Percentiles rank a stretch among this genome's conserved stretches.
Evolutionary conservation across 2,113 vertebrate species (phyloP).

Genomic region (Nothobranchius kuhntae): DNA sequence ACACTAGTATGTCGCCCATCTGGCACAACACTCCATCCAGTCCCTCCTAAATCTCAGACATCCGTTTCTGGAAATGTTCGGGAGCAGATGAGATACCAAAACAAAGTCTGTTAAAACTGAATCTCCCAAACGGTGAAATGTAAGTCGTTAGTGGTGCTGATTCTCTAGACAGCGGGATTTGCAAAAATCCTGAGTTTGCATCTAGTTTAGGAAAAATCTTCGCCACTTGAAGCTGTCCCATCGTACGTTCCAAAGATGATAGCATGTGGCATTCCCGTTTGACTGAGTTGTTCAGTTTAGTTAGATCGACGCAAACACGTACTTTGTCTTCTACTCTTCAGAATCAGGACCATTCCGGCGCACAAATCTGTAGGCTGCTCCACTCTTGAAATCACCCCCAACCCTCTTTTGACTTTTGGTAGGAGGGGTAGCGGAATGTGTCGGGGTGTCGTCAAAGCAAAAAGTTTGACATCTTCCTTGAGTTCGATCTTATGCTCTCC

Average conservation of each 20-base stretch:
- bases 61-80: slow-evolving; percentile 3
- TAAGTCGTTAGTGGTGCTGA: neutral
- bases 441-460: neutral
- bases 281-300: neutral
- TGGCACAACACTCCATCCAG: slow-evolving; percentile 1
- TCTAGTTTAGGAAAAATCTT: slow-evolving; percentile 1
- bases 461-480: neutral
- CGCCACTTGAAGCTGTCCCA: neutral
- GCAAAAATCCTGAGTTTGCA: neutral
- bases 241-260: too few species aligned
- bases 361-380: too few species aligned
- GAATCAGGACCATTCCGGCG: neutral
- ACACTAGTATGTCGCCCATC: slow-evolving; percentile 1
- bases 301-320: too few species aligned
- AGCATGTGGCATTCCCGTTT: neutral
- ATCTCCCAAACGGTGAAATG: neutral
- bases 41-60: neutral
- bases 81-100: slow-evolving; percentile 5
- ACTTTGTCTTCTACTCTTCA: too few species aligned
- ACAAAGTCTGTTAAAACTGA: neutral
- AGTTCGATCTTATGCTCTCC: neutral
- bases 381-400: neutral
- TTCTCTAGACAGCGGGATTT: neutral
- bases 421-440: neutral
- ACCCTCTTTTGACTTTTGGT: neutral